phyloP scores from a whole-genome alignment of 2,888 invertebrate species.

The Oscheius sp. region DNA sequence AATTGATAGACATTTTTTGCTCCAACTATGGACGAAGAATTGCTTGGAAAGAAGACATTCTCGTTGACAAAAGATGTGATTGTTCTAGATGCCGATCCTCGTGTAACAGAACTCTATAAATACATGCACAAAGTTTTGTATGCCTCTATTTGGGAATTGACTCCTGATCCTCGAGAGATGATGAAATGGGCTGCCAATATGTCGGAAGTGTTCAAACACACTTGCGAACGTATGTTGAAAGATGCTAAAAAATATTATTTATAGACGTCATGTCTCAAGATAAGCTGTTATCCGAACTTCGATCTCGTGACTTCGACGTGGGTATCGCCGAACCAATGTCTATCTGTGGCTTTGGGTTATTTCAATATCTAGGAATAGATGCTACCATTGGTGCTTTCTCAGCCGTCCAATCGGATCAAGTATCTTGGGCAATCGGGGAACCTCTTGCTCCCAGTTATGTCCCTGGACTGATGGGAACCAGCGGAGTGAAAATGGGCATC shows the following conservation, averaged over 20 bases:
- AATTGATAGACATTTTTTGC: conserved; percentile 4
- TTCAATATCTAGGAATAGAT: conserved; percentile 41
- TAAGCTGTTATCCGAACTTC: conserved; percentile 37
- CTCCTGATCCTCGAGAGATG: neutral
- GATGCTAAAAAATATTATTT: neutral
- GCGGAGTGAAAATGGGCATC: conserved; percentile 21
- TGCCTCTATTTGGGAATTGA: neutral
- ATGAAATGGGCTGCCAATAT: neutral
- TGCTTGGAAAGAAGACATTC: neutral
- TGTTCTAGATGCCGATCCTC: neutral
- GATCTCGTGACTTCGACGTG: conserved; percentile 47
- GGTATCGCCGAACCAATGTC: conserved; percentile 50
- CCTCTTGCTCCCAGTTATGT: conserved; percentile 29
- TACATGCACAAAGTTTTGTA: neutral
- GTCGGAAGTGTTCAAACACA: neutral
- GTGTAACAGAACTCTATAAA: neutral
- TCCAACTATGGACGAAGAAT: conserved; percentile 12
- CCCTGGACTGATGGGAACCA: neutral
- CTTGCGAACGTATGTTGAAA: neutral
- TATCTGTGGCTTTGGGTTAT: conserved; percentile 48
- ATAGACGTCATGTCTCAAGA: conserved; percentile 28
- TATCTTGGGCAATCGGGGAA: conserved; percentile 36
- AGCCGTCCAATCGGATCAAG: conserved; percentile 35
- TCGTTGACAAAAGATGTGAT: neutral
- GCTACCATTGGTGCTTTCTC: conserved; percentile 42